Conservation (phyloP, 2,888 invertebrate genomes). For the Metopia argyrocephala region DNA sequence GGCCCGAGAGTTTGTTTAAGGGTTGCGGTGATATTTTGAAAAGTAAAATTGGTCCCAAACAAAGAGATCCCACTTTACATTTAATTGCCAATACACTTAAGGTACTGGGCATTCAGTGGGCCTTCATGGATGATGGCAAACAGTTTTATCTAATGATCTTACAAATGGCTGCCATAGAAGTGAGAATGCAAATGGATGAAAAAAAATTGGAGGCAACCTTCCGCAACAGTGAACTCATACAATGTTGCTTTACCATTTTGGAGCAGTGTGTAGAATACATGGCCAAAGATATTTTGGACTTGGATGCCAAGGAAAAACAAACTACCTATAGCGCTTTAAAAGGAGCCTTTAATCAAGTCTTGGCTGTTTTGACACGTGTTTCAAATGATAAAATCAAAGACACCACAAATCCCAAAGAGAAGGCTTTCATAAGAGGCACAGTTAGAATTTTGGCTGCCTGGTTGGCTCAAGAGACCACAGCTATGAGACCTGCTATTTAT, state of each 20-base stretch:
- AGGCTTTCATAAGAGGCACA: slow-evolving; percentile 89
- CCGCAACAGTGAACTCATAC: slow-evolving; percentile 87
- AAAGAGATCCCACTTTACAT: slow-evolving; percentile 92
- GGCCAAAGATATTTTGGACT: slow-evolving; percentile 88
- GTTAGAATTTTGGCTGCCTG: slow-evolving; percentile 92
- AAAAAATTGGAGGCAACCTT: slow-evolving; percentile 89
- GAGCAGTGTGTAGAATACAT: slow-evolving; percentile 89
- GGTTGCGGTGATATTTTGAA: slow-evolving; percentile 90
- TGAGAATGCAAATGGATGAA: slow-evolving; percentile 95
- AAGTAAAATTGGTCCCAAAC: slow-evolving; percentile 91
- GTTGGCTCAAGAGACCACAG: slow-evolving; percentile 93
- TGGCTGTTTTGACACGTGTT: slow-evolving; percentile 86
- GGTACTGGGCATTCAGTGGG: slow-evolving; percentile 91
- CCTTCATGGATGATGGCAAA: slow-evolving; percentile 87
- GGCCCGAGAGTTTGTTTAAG: slow-evolving; percentile 90
- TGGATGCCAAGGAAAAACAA: slow-evolving; percentile 94
- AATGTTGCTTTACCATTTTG: slow-evolving; percentile 89
- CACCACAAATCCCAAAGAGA: slow-evolving; percentile 84
- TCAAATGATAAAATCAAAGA: slow-evolving; percentile 87
- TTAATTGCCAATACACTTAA: slow-evolving; percentile 89
- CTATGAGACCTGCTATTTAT: slow-evolving; percentile 90
- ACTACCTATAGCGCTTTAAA: slow-evolving; percentile 93
- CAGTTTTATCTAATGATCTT: slow-evolving; percentile 91
- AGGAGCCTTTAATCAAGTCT: slow-evolving; percentile 91
- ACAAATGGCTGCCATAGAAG: slow-evolving; percentile 94